A percentile compares a stretch with the other conserved stretches of the same genome.
These are phyloP conservation scores for Geodia barretti DNA, from an alignment of 37 sponge, comb jelly and placozoan species.

Conservation along the genomic window DNA sequence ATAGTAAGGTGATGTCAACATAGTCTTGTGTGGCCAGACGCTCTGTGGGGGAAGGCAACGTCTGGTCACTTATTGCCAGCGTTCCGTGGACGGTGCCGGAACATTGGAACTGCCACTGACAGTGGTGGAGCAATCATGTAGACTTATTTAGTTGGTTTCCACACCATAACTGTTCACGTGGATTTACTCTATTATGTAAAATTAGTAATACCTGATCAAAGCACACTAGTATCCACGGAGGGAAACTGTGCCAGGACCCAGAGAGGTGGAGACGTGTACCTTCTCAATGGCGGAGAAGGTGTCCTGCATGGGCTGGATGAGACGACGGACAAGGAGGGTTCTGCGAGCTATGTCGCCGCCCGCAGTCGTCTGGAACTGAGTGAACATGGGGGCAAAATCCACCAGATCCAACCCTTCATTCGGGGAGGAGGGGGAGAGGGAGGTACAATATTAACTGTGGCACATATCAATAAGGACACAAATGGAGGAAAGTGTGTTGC, in stretches of 20 bases:
- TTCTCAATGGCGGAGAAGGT: slow-evolving; percentile 86
- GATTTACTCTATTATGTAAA: neutral
- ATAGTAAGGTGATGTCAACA: too few relatives aligned
- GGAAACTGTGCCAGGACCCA: neutral
- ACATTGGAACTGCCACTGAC: too few relatives aligned
- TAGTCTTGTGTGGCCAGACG: neutral
- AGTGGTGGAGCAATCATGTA: too few relatives aligned
- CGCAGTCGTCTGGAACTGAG: neutral
- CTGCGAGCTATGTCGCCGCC: slow-evolving; percentile 62
- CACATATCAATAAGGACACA: neutral
- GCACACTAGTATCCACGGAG: too few relatives aligned
- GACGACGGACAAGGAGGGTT: slow-evolving; percentile 28
- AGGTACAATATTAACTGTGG: neutral
- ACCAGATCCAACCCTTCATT: slow-evolving; percentile 66
- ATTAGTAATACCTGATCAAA: neutral
- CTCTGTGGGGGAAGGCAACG: too few relatives aligned
- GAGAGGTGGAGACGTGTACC: slow-evolving; percentile 10
- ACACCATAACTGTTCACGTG: too few relatives aligned
- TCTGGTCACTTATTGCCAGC: too few relatives aligned
- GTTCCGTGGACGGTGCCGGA: too few relatives aligned
- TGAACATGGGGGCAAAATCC: slow-evolving; percentile 47
- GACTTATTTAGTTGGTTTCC: neutral
- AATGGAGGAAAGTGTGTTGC: neutral
- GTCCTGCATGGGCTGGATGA: slow-evolving; percentile 67
- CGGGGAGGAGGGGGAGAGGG: neutral